A percentile compares a stretch with the other conserved stretches of the same genome.
Evolutionary conservation across 2,113 vertebrate species (phyloP).

Genomic region (Conger conger): DNA sequence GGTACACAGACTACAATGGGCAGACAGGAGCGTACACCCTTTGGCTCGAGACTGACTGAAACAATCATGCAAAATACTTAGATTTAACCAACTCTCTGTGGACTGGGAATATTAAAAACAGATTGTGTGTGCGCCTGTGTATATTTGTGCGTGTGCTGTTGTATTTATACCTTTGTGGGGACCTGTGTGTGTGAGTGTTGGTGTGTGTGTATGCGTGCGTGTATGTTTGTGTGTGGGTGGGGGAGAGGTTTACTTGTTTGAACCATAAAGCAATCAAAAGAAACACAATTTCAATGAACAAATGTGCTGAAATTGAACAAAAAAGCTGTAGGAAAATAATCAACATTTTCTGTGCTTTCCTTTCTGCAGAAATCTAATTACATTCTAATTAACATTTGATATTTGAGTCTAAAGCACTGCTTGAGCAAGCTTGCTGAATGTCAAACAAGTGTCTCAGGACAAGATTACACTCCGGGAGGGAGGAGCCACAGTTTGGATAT

Average conservation of each 20-base stretch:
- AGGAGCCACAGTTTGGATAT: constrained; percentile 54
- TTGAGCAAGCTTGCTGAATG: constrained; percentile 53
- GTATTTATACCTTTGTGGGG: no score
- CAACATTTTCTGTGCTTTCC: constrained; percentile 26
- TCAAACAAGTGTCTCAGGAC: constrained; percentile 64
- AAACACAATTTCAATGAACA: constrained; percentile 38
- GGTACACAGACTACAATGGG: not conserved
- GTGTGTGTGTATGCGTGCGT: not conserved
- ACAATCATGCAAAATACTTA: not conserved
- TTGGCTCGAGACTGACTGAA: not conserved
- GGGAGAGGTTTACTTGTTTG: not conserved
- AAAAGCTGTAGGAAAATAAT: constrained; percentile 4
- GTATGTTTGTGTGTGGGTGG: not conserved
- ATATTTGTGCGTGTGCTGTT: not conserved
- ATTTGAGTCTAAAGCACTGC: constrained; percentile 53
- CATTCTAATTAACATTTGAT: constrained; percentile 71
- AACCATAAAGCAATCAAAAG: not conserved
- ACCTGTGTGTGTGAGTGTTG: no score
- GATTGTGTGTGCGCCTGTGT: not conserved
- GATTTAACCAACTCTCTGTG: not conserved
- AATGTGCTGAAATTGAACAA: constrained; percentile 7
- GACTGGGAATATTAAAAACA: not conserved
- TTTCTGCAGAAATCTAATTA: constrained; percentile 57
- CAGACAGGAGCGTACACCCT: not conserved
- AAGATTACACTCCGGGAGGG: constrained; percentile 41